A percentile compares a stretch with the other conserved stretches of the same genome.
Conservation (phyloP, 2,797 vertebrate species). For the Sarcophilus harrisii region DNA sequence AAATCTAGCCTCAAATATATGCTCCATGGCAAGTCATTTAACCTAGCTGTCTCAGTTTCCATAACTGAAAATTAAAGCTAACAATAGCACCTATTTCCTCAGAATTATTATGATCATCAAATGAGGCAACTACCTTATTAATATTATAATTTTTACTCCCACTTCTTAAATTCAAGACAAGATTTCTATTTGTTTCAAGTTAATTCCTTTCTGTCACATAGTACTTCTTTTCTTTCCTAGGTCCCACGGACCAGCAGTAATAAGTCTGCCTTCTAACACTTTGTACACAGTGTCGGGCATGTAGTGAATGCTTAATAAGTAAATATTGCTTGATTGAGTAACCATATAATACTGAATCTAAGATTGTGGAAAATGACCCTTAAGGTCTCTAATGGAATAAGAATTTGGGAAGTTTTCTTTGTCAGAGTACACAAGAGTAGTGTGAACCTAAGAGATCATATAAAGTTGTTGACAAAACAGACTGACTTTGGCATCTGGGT, state of each 20-base stretch:
- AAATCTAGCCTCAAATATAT: background rate
- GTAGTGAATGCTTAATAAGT: rapidly evolving
- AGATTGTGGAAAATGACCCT: background rate
- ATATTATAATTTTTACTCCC: background rate
- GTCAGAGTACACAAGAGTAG: background rate
- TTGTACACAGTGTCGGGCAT: background rate
- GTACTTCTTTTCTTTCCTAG: background rate
- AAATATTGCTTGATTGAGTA: background rate
- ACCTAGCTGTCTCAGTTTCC: background rate
- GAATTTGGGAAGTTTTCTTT: constrained; percentile 1
- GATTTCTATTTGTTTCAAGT: background rate
- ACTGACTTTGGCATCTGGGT: background rate
- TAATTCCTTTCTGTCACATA: background rate
- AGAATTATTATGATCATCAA: background rate
- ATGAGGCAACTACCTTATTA: background rate
- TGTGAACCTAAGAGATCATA: background rate
- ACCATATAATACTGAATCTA: background rate
- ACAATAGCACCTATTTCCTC: background rate
- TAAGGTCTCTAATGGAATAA: background rate
- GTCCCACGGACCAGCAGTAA: background rate
- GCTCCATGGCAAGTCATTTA: background rate
- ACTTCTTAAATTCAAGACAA: background rate
- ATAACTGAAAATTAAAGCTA: background rate
- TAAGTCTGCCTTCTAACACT: background rate
- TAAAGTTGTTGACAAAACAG: background rate